Evolutionary conservation across 2,113 vertebrate species (phyloP), one percentile per base, ranked within the genome.

Genomic region (Morone chrysops): DNA sequence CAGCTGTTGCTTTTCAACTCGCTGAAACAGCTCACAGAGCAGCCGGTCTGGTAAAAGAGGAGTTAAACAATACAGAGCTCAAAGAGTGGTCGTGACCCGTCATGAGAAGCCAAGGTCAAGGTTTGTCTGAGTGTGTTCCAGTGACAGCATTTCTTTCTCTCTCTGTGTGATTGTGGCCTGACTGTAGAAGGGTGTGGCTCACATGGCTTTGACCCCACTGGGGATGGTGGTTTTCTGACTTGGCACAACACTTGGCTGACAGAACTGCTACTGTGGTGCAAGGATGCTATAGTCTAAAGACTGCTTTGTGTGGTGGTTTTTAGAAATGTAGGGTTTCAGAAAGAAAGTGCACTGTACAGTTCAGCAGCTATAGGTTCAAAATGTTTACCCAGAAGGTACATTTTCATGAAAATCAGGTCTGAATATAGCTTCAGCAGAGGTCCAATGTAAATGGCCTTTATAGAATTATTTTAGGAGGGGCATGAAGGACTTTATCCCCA

Each of bases 191-290:
- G 94, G 94, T 63, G 93, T 93, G 92, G 70, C 91, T 83, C 86
- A 63, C 78, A 74, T 90, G 77, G 85, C 74, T 67, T 70, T 82
- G 79, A 92, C 84, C 89, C 89, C 78, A 75, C 83, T 63, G 73
- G 78, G 78, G 78, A 87, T 9, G 57, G 90, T 75, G 92, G 91
- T 90, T 94, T 90, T 92, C 77, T 89, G 87, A 90, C 91, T 92
- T 89, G 90, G 89, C 87, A 90, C 83, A 90, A 88, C 92, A 88
- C 88, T 91, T 90, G 91, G 89, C 89, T 82, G 85, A 79, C 68
- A 89, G 88, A 87, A 70, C 70, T 88, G 90, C 88, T 88, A 80
- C 89, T 88, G 90, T 83, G 80, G 86, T 83, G 90, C 67, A 22
- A 85, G 77, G 74, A 72, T 59, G 56, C 83, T 70, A 17, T 69